Evolutionary conservation across 2,113 vertebrate genomes (phyloP), one percentile per base, ranked within the genome.

Genomic region (Chiloscyllium plagiosum): DNA sequence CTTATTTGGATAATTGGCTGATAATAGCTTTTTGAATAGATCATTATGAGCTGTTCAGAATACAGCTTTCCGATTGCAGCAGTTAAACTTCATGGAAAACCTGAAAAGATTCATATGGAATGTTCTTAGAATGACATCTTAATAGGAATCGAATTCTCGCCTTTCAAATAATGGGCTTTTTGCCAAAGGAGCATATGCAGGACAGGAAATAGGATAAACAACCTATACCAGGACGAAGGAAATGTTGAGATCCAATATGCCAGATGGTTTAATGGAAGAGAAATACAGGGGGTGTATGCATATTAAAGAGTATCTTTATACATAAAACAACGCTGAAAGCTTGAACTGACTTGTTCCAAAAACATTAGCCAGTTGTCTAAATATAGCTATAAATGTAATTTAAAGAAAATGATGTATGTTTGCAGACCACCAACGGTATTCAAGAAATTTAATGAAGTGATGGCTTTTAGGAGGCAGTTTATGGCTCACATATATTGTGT

Each of bases 1-100:
- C 87, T 90, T 90, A 89, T 89, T 89, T 89, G 86, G 86, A 61
- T 56, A 90, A 90, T 90, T 90, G 87, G 87, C 56, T 65, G 87
- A 56, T 4, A 19, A n/a, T 19, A n/a, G 56, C 87, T 90, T 90
- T 65, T 90, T 65, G 52, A n/a, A 90, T 65, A 61, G 56, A 56
- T 90, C 56, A 90, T 56, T 65, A 12, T 65, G 87, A 90, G 26
- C 56, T 65, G 87, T 90, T 90, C 61, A 90, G 29, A 65, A n/a
- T 20, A 19, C 56, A 65, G 29, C 87, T 61, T 90, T n/a, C 87
- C 19, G 26, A 90, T 65, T 29, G 65, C 29, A 90, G 26, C 87
- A 65, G 33, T 65, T 90, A 90, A 89, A 89, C 50, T 22, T 29
- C 22, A 56, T 89, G 86, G 22, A 89, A 86, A 56, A 89, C 8